Evolutionary conservation across 1,140 invertebrate genomes (phyloP).

Genomic region (Andrena cerasifolii): DNA sequence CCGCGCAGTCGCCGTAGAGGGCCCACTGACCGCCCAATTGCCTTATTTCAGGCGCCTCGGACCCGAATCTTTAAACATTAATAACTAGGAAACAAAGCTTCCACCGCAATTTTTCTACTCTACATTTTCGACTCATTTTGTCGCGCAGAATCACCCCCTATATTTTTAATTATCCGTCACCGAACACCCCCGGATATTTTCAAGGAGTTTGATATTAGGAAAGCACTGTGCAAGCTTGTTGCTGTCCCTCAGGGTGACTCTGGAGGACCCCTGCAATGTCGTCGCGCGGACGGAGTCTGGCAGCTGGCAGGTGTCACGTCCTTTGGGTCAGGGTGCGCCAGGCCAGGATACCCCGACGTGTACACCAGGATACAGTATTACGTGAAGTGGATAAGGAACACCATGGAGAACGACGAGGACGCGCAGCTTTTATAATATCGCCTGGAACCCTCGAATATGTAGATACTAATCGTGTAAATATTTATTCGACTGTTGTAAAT

Average conservation of each 20-base stretch:
- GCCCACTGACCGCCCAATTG: no score
- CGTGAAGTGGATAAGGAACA: constrained; percentile 90
- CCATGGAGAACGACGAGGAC: constrained; percentile 71
- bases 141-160: no score
- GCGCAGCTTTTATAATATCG: constrained; percentile 23
- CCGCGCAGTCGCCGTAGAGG: no score
- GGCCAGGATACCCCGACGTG: constrained; percentile 92
- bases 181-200: no score
- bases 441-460: neutral
- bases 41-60: no score
- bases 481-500: constrained; percentile 24
- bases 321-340: constrained; percentile 94
- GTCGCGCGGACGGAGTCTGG: constrained; percentile 89
- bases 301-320: constrained; percentile 94
- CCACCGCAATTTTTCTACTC: no score
- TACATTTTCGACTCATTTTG: no score
- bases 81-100: no score
- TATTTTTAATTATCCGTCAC: no score
- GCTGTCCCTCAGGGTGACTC: constrained; percentile 88
- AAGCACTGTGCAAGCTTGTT: no score
- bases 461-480: constrained; percentile 39
- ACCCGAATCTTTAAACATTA: no score
- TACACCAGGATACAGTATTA: constrained; percentile 93
- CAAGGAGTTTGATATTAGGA: no score
- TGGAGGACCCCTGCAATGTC: constrained; percentile 92